Evolutionary conservation across 2,113 vertebrate genomes (phyloP), one percentile per base, ranked within the genome.

Genomic region (Hippocampus abdominalis): DNA sequence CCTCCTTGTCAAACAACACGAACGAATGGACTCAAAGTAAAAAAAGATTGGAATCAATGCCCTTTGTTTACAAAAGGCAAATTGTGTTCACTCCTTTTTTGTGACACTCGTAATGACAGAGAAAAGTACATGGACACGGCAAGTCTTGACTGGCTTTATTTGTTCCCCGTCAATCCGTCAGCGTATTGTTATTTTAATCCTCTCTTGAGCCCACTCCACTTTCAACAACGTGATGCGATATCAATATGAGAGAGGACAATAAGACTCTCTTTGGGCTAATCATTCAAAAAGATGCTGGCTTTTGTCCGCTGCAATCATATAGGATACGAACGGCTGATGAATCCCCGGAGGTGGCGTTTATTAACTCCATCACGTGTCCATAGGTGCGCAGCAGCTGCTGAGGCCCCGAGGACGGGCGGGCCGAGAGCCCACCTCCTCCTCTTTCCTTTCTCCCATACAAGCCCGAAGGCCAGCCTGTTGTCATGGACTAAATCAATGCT

Each of bases 401-500:
- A 81, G 61, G 70, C 75, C 84, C 77, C 1, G 27, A 79, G 80
- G 83, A 84, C 42, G 63, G 81, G 70, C 66, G 73, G 65, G 15
- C 15, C 15, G 69, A 61, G 48, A 71, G 39, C 25, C 57, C 67
- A 10, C 56, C 59, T 20, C 29, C 32, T 46, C 48, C 48, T 0
- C 56, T 51, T 12, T 29, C 59, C 73, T 69, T 73, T 79, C 77
- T 73, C 75, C 72, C 48, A 57, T 65, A 65, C 84, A 82, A 68
- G 77, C 84, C 84, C 23, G 69, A 89, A 82, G 87, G 87, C 88
- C 86, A 75, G 69, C 76, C 77, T 56, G 73, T 82, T 88, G 87
- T 86, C 90, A 84, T 77, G 74, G 62, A 85, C 75, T 87, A 85
- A 90, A 92, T 91, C 87, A 90, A 91, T 86, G 89, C 73, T 75